These are phyloP conservation scores for Chalcosyrphus nemorum DNA, from an alignment of 2,888 invertebrate genomes.

Conservation along the genomic window DNA sequence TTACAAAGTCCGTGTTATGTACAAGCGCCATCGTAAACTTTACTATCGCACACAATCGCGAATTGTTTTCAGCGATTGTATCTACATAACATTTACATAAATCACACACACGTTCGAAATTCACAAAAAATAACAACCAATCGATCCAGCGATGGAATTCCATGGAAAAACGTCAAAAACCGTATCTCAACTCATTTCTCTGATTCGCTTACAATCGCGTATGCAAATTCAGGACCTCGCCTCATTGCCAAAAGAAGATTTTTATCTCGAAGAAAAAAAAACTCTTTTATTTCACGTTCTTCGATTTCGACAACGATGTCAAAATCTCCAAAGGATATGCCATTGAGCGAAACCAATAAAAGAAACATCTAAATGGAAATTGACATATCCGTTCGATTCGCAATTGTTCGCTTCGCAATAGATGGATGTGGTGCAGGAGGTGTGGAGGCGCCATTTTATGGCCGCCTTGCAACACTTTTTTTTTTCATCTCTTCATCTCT, in stretches of 20 bases:
- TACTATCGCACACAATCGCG: constrained; percentile 56
- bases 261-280: constrained; percentile 49
- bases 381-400: constrained; percentile 66
- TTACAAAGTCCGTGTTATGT: not conserved
- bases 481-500: not conserved
- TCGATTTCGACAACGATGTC: constrained; percentile 56
- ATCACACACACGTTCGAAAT: constrained; percentile 47
- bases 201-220: constrained; percentile 30
- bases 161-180: constrained; percentile 66
- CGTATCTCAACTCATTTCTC: constrained; percentile 51
- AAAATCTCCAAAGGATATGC: constrained; percentile 53
- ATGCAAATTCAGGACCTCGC: constrained; percentile 51
- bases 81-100: constrained; percentile 56
- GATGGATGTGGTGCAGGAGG: constrained; percentile 57
- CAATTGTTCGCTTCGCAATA: constrained; percentile 43
- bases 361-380: constrained; percentile 73
- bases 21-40: constrained; percentile 50
- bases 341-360: constrained; percentile 63
- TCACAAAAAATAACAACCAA: not conserved
- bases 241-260: constrained; percentile 62
- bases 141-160: constrained; percentile 35
- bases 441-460: constrained; percentile 69
- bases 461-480: constrained; percentile 62
- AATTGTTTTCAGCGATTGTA: constrained; percentile 39
- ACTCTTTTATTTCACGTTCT: constrained; percentile 36